Conservation (phyloP, 2,113 vertebrate species). For the Tursiops truncatus region DNA sequence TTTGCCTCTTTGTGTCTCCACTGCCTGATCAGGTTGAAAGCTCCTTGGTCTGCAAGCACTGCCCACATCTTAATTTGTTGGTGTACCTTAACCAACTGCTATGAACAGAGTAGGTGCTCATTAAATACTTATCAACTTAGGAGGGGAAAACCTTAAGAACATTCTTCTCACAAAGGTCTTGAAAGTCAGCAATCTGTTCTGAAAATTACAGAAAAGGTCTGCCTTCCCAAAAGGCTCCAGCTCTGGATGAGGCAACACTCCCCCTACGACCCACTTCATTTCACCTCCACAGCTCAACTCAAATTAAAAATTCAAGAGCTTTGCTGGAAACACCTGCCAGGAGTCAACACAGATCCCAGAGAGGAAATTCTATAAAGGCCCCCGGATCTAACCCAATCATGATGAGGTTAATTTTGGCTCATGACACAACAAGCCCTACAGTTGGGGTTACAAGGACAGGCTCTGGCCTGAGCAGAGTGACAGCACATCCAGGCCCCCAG, state of each 20-base stretch:
- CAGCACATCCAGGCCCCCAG: accelerated
- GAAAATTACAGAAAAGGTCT: background rate
- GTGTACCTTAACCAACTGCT: background rate
- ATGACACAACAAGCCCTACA: background rate
- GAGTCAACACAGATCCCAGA: background rate
- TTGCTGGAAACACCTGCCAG: background rate
- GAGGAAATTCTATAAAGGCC: background rate
- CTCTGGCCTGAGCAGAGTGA: background rate
- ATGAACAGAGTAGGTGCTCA: background rate
- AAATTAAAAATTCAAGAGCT: constrained; percentile 38
- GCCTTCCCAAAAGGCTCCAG: background rate
- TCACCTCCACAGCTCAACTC: background rate
- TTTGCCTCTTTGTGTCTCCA: background rate
- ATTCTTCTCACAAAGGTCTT: background rate
- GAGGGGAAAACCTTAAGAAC: background rate
- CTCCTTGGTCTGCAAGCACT: background rate
- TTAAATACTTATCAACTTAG: background rate
- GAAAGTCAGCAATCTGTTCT: background rate
- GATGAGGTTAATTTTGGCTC: background rate
- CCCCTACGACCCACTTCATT: background rate
- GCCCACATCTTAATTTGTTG: accelerated
- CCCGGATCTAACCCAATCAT: background rate
- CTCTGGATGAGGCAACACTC: background rate
- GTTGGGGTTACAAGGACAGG: background rate
- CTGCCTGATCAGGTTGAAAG: background rate